Evolutionary conservation across 2,113 vertebrate genomes (phyloP).

Genomic region (Oncorhynchus keta): DNA sequence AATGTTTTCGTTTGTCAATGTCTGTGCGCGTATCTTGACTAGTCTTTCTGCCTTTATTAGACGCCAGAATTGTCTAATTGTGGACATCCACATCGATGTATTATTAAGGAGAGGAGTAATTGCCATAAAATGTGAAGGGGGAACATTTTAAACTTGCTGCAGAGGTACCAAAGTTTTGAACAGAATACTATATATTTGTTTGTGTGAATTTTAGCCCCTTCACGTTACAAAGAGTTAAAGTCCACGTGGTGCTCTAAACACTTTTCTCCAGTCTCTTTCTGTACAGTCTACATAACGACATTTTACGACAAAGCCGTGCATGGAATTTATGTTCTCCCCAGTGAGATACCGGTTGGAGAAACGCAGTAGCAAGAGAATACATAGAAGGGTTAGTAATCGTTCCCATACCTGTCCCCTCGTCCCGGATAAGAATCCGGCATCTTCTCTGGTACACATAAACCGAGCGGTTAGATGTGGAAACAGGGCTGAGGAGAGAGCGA

Average conservation of each 20-base stretch:
- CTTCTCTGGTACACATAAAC: slow-evolving; percentile 9
- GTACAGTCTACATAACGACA: slow-evolving; percentile 47
- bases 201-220: neutral
- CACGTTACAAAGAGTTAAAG: slow-evolving; percentile 37
- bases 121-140: too few species aligned
- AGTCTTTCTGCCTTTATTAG: too few species aligned
- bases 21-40: too few species aligned
- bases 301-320: slow-evolving; percentile 77
- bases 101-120: too few species aligned
- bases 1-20: too few species aligned
- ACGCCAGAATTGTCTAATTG: too few species aligned
- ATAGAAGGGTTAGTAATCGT: slow-evolving; percentile 49
- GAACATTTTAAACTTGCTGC: neutral
- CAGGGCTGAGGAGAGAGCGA: slow-evolving; percentile 55
- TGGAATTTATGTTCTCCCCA: slow-evolving; percentile 63
- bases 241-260: slow-evolving; percentile 64
- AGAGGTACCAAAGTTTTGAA: neutral
- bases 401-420: slow-evolving; percentile 9
- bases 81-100: too few species aligned
- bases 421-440: slow-evolving; percentile 20
- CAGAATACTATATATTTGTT: neutral
- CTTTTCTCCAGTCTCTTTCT: slow-evolving; percentile 7
- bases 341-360: slow-evolving; percentile 77
- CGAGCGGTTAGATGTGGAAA: slow-evolving; percentile 62
- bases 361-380: slow-evolving; percentile 61